Evolutionary conservation across 2,888 invertebrate genomes (phyloP).

Genomic region (Tetragnatha montana): DNA sequence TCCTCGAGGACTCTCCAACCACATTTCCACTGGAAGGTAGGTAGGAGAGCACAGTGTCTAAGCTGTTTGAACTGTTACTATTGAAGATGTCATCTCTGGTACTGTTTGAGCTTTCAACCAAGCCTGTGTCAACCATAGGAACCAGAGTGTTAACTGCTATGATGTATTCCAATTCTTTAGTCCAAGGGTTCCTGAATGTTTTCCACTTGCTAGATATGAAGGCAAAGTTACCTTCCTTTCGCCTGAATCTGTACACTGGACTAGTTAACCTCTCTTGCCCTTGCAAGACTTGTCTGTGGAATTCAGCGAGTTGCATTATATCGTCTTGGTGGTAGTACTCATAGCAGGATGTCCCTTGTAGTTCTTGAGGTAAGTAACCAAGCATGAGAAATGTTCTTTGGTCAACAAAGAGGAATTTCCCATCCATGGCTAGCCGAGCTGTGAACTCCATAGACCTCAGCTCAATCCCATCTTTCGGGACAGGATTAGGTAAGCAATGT

Average conservation of each 20-base stretch:
- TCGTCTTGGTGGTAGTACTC: constrained; percentile 92
- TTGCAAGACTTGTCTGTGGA: constrained; percentile 82
- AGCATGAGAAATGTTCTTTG: constrained; percentile 92
- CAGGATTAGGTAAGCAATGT: constrained; percentile 78
- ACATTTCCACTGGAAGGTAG: constrained; percentile 69
- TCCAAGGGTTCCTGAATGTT: constrained; percentile 95
- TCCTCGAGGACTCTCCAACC: constrained; percentile 69
- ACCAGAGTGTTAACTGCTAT: constrained; percentile 90
- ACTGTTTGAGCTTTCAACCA: constrained; percentile 68
- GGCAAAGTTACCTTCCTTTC: constrained; percentile 85
- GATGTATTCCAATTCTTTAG: constrained; percentile 93
- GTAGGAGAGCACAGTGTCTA: constrained; percentile 68
- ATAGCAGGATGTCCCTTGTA: constrained; percentile 93
- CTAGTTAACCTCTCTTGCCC: constrained; percentile 75
- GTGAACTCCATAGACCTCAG: constrained; percentile 80
- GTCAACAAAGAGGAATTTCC: constrained; percentile 94
- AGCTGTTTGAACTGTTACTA: constrained; percentile 65
- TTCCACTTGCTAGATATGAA: constrained; percentile 90
- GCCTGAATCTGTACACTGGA: constrained; percentile 81
- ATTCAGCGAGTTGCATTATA: constrained; percentile 85
- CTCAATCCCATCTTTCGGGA: constrained; percentile 71
- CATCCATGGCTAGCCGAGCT: constrained; percentile 90
- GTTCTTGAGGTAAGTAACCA: constrained; percentile 94
- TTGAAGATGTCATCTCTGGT: constrained; percentile 62
- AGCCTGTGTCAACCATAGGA: constrained; percentile 74